Evolutionary conservation across 2,797 vertebrate genomes (phyloP).

Genomic region (Coracias cyanogaster): DNA sequence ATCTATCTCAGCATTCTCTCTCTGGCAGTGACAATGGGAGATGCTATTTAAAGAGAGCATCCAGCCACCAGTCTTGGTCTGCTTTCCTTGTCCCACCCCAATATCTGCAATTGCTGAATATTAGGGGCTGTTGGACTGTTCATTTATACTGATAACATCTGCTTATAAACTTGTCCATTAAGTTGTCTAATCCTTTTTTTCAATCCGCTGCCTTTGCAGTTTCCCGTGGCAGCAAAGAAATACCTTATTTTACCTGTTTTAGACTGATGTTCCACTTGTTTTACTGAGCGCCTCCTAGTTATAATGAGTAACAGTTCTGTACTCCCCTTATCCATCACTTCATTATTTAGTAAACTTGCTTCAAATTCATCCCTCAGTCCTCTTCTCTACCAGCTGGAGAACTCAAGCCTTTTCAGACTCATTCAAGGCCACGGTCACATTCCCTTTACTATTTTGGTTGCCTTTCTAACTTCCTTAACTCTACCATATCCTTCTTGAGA

Average conservation of each 20-base stretch:
- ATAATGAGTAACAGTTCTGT: not conserved
- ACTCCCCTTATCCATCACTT: not conserved
- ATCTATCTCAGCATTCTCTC: not conserved
- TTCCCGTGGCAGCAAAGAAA: not conserved
- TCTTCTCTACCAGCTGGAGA: not conserved
- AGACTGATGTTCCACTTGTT: not conserved
- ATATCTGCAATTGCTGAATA: not conserved
- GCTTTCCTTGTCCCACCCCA: not conserved
- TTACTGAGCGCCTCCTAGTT: not conserved
- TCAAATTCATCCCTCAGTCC: not conserved
- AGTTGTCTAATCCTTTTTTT: not conserved
- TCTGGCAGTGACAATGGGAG: not conserved
- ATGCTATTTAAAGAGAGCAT: not conserved
- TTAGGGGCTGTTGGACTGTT: not conserved
- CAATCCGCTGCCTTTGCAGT: not conserved
- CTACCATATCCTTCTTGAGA: not conserved
- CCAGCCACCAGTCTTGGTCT: not conserved
- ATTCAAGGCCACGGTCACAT: not conserved
- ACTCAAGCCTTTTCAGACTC: not conserved
- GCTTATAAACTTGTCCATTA: not conserved
- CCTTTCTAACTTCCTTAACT: not conserved
- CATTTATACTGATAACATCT: not conserved
- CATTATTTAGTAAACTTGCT: not conserved
- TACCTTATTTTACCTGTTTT: not conserved
- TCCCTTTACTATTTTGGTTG: not conserved